These are phyloP conservation scores for Lepidostoma basale DNA, from an alignment of 1,140 invertebrate genomes.

Conservation along the genomic window DNA sequence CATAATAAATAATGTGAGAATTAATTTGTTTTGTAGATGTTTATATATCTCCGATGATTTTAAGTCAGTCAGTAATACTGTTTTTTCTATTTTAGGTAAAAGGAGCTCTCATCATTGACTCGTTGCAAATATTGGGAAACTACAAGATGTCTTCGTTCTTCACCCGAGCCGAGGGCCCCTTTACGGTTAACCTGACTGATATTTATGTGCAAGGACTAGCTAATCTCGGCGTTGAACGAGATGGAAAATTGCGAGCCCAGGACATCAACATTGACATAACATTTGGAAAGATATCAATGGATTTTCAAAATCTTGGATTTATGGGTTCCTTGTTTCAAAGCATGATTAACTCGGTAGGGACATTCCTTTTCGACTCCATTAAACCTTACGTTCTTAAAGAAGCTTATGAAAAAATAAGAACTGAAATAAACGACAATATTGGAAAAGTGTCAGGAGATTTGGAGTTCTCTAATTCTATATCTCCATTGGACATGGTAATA, in stretches of 20 bases:
- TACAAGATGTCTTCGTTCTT: constrained; percentile 77
- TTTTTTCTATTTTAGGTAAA: constrained; percentile 67
- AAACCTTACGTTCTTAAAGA: constrained; percentile 82
- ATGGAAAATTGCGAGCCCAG: constrained; percentile 76
- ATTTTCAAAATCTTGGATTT: constrained; percentile 81
- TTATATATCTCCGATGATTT: too few relatives aligned
- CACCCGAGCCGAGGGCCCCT: constrained; percentile 72
- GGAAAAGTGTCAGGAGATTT: constrained; percentile 70
- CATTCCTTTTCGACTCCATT: constrained; percentile 83
- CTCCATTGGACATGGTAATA: constrained; percentile 81
- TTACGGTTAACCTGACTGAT: constrained; percentile 73
- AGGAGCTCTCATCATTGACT: constrained; percentile 70
- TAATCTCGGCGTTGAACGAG: constrained; percentile 70
- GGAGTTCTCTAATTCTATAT: constrained; percentile 83
- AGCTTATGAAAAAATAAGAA: constrained; percentile 71
- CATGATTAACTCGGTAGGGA: constrained; percentile 78
- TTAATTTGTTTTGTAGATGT: too few relatives aligned
- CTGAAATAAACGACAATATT: constrained; percentile 70
- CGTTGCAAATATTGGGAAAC: constrained; percentile 73
- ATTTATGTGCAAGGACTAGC: constrained; percentile 72
- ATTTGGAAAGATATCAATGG: constrained; percentile 77
- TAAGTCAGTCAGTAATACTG: too few relatives aligned
- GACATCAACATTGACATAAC: constrained; percentile 80
- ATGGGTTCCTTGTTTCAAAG: constrained; percentile 76
- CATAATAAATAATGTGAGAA: too few relatives aligned